These are phyloP conservation scores for Uropsilus gracilis DNA, from an alignment of 2,113 vertebrate genomes.

Conservation along the genomic window DNA sequence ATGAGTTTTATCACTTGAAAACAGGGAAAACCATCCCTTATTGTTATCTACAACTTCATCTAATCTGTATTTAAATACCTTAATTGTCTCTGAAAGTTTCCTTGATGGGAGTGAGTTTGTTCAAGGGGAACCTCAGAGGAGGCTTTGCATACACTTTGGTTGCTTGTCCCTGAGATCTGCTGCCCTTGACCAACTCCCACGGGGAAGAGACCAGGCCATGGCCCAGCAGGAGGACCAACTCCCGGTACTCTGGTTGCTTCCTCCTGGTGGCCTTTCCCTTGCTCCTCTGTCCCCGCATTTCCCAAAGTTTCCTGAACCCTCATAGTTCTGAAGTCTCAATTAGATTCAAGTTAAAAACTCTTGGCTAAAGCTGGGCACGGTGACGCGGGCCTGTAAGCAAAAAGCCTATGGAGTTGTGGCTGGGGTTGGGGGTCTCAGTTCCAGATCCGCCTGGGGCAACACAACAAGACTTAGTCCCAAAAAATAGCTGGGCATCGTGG, in stretches of 20 bases:
- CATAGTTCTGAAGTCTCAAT: not conserved
- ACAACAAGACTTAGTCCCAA: no score
- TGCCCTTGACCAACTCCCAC: not conserved
- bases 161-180: not conserved
- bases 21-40: not conserved
- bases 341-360: not conserved
- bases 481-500: no score
- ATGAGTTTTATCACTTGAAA: not conserved
- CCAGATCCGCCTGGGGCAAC: no score
- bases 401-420: no score
- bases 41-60: not conserved
- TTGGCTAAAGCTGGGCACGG: no score
- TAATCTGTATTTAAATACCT: not conserved
- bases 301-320: not conserved
- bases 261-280: not conserved
- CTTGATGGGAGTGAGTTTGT: not conserved
- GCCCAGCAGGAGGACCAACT: not conserved
- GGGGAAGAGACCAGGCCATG: not conserved
- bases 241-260: not conserved
- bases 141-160: not conserved
- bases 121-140: not conserved
- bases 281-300: not conserved
- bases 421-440: no score
- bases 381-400: no score
- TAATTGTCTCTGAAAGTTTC: not conserved